Evolutionary conservation across 2,113 vertebrate species (phyloP).

Genomic region (Caloenas nicobarica): DNA sequence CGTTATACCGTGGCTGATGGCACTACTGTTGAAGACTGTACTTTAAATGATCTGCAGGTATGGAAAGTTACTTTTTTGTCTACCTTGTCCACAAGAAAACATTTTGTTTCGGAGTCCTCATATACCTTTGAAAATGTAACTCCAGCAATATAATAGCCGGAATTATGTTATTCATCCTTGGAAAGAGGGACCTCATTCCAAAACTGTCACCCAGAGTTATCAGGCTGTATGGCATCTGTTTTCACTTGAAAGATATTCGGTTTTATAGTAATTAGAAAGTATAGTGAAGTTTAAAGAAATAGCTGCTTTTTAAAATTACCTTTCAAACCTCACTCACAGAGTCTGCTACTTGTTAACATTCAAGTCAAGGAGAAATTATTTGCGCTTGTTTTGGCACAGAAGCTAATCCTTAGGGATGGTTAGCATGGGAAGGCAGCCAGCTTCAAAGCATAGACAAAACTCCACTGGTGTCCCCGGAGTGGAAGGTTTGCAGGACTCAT

Average conservation of each 20-base stretch:
- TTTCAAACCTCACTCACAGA: neutral
- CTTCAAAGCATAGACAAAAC: neutral
- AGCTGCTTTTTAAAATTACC: neutral
- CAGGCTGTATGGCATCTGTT: neutral
- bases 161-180: neutral
- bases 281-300: neutral
- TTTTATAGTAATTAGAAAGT: neutral
- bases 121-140: neutral
- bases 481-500: neutral
- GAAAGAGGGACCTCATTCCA: neutral
- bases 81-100: neutral
- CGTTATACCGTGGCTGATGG: neutral
- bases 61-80: neutral
- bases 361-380: slow-evolving; percentile 34
- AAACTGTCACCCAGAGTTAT: neutral
- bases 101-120: neutral
- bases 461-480: neutral
- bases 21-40: neutral
- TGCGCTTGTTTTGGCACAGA: slow-evolving; percentile 10
- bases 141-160: neutral
- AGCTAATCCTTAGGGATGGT: neutral
- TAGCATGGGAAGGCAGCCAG: slow-evolving; percentile 44
- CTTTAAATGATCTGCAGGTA: neutral
- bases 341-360: slow-evolving; percentile 10
- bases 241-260: neutral